phyloP scores from a whole-genome alignment of 2,113 vertebrate species.

The Elephantulus edwardii region DNA sequence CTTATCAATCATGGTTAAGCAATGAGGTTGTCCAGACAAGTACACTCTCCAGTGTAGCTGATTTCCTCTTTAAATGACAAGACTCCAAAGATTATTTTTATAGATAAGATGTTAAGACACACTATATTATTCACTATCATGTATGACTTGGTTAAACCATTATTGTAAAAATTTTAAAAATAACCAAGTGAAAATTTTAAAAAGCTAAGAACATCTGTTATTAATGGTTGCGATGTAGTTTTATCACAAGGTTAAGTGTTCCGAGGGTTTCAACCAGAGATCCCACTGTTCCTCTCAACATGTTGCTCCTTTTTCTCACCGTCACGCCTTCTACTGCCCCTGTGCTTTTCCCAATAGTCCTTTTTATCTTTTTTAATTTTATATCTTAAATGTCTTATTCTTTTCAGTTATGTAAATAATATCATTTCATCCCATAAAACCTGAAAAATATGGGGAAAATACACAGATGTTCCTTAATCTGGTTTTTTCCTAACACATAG shows the following conservation, averaged over 20 bases:
- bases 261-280: neutral
- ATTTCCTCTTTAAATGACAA: conserved; percentile 20
- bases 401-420: neutral
- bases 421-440: neutral
- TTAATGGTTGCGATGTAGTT: no score
- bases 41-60: neutral
- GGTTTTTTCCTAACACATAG: neutral
- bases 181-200: no score
- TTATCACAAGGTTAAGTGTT: neutral
- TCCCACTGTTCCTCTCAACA: neutral
- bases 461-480: neutral
- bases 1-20: neutral
- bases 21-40: neutral
- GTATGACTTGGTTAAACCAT: neutral
- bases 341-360: neutral
- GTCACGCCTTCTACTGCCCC: neutral
- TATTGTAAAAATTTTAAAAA: no score
- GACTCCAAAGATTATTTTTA: conserved; percentile 28
- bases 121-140: neutral
- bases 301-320: neutral
- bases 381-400: neutral
- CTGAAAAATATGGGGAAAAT: neutral
- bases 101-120: conserved; percentile 29
- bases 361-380: neutral
- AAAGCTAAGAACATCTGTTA: neutral